These are phyloP conservation scores for Rhinogobius similis DNA, from an alignment of 2,113 vertebrate species.

Conservation along the genomic window DNA sequence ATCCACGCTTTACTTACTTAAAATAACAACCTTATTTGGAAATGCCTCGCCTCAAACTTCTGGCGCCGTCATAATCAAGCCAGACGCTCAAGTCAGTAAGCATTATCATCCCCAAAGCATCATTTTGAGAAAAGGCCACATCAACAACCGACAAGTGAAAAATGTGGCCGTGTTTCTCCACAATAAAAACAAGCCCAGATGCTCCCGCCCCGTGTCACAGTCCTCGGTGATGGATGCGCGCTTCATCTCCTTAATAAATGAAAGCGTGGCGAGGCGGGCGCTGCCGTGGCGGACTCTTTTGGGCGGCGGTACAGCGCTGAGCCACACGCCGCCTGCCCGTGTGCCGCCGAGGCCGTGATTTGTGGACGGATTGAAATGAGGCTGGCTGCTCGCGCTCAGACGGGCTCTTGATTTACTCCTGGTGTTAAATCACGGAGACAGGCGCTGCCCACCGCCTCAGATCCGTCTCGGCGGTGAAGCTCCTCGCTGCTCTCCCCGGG, in stretches of 20 bases:
- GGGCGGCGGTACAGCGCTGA: slow-evolving; percentile 50
- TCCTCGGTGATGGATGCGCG: slow-evolving; percentile 55
- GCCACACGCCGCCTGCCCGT: slow-evolving; percentile 37
- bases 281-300: slow-evolving; percentile 70
- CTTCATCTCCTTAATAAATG: slow-evolving; percentile 69
- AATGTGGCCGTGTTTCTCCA: not conserved
- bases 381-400: slow-evolving; percentile 62
- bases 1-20: no score
- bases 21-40: no score
- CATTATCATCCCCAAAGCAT: no score
- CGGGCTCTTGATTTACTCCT: slow-evolving; percentile 71
- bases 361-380: slow-evolving; percentile 77
- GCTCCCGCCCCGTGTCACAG: slow-evolving; percentile 1
- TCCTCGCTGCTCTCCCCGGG: slow-evolving; percentile 36
- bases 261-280: slow-evolving; percentile 64
- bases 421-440: slow-evolving; percentile 76
- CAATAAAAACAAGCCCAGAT: slow-evolving; percentile 15
- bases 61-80: no score
- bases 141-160: not conserved
- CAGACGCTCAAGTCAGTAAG: no score
- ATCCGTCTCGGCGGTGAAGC: slow-evolving; percentile 58
- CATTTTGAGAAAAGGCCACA: not conserved
- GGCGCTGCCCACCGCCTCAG: slow-evolving; percentile 51
- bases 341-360: slow-evolving; percentile 59
- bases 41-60: no score